phyloP scores from a whole-genome alignment of 2,113 vertebrate species.

The Columba janthina region DNA sequence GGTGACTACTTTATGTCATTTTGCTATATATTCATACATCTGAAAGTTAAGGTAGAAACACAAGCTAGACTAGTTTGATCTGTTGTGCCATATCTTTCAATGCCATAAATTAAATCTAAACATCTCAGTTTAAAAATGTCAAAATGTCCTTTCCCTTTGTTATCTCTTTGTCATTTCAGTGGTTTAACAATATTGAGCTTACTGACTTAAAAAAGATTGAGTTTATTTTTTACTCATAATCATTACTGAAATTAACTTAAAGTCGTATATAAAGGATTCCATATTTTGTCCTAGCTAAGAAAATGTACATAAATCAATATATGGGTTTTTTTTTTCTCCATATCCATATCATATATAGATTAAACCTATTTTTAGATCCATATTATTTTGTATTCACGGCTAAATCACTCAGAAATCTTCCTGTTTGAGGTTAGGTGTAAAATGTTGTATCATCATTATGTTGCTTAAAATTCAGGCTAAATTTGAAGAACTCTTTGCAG shows the following conservation, averaged over 20 bases:
- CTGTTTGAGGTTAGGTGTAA: not conserved
- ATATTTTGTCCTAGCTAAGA: not conserved
- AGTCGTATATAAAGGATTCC: not conserved
- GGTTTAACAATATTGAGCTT: not conserved
- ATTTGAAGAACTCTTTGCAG: not conserved
- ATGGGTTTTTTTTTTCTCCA: not conserved
- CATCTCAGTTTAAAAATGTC: not conserved
- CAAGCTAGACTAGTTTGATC: not conserved
- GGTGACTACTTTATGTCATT: not conserved
- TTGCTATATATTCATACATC: fast-evolving
- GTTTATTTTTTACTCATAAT: not conserved
- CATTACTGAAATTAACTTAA: not conserved
- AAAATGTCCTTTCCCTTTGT: not conserved
- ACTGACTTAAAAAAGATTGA: not conserved
- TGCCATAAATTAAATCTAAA: not conserved
- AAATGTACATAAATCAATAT: not conserved
- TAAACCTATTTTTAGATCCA: not conserved
- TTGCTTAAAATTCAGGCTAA: not conserved
- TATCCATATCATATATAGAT: not conserved
- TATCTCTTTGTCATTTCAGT: not conserved
- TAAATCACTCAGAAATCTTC: not conserved
- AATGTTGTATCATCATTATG: not conserved
- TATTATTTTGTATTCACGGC: not conserved
- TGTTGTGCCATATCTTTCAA: not conserved
- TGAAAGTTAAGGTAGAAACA: not conserved